A percentile compares a stretch with the other conserved stretches of the same genome.
phyloP scores from a whole-genome alignment of 1,140 invertebrate genomes.

The Temnothorax longispinosus region DNA sequence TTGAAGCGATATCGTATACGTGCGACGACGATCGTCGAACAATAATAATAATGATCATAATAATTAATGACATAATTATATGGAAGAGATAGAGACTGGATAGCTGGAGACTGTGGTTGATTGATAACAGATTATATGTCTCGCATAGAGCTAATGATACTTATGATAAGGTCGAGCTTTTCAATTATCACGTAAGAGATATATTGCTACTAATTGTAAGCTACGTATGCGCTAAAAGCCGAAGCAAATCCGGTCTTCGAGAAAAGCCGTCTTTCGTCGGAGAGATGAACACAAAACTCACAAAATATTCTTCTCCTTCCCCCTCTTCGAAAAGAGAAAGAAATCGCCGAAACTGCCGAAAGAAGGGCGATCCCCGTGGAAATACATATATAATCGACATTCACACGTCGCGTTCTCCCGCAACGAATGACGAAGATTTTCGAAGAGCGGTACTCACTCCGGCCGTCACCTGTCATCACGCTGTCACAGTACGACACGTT shows the following conservation, averaged over 20 bases:
- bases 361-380: not conserved
- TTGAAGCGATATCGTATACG: constrained; percentile 20
- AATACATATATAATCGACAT: not conserved
- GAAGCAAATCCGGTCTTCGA: constrained; percentile 35
- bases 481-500: constrained; percentile 13
- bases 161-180: constrained; percentile 54
- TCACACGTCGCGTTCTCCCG: not conserved
- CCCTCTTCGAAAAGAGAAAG: not conserved
- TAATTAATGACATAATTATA: constrained; percentile 48
- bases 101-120: constrained; percentile 49
- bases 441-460: constrained; percentile 8
- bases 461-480: constrained; percentile 34
- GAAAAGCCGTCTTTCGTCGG: not conserved
- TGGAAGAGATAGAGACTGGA: constrained; percentile 29
- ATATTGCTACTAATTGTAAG: constrained; percentile 54
- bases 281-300: not conserved
- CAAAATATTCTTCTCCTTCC: not conserved
- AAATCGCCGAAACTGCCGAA: not conserved
- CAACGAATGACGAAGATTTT: constrained; percentile 5
- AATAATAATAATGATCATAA: constrained; percentile 34
- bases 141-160: constrained; percentile 57
- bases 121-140: constrained; percentile 53
- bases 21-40: constrained; percentile 1
- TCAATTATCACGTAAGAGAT: constrained; percentile 62
- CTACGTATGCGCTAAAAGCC: constrained; percentile 49